Percentiles rank a stretch among this genome's conserved stretches.
These are phyloP conservation scores for Oenanthe melanoleuca DNA, from an alignment of 2,113 vertebrate species.

Conservation along the genomic window DNA sequence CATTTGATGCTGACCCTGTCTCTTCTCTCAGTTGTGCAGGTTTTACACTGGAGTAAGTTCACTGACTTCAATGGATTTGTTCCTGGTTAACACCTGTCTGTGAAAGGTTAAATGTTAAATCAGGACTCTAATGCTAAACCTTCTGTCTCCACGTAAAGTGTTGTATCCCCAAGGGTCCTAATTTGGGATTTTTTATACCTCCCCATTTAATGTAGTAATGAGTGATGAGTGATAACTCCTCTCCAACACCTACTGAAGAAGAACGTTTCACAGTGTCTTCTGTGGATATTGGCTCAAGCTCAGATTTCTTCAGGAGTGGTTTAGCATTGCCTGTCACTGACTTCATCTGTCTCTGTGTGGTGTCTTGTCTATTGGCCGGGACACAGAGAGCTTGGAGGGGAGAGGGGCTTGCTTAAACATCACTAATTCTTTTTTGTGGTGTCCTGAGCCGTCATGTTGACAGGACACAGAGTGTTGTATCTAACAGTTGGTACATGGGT, in stretches of 20 bases:
- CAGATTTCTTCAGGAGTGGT: not conserved
- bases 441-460: not conserved
- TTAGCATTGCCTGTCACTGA: not conserved
- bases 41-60: not conserved
- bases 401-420: not conserved
- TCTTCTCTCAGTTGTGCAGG: not conserved
- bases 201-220: not conserved
- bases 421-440: not conserved
- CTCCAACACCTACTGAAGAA: not conserved
- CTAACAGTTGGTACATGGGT: not conserved
- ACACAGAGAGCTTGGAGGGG: not conserved
- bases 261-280: not conserved
- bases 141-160: not conserved
- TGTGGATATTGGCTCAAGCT: not conserved
- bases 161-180: not conserved
- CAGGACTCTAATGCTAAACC: not conserved
- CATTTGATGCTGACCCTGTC: not conserved
- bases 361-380: not conserved
- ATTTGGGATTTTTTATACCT: not conserved
- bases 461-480: not conserved
- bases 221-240: not conserved
- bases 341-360: not conserved
- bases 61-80: not conserved
- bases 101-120: not conserved
- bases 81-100: not conserved